Evolutionary conservation across 2,888 invertebrate genomes (phyloP), one percentile per base, ranked within the genome.

Genomic region (Apamea epomidion): DNA sequence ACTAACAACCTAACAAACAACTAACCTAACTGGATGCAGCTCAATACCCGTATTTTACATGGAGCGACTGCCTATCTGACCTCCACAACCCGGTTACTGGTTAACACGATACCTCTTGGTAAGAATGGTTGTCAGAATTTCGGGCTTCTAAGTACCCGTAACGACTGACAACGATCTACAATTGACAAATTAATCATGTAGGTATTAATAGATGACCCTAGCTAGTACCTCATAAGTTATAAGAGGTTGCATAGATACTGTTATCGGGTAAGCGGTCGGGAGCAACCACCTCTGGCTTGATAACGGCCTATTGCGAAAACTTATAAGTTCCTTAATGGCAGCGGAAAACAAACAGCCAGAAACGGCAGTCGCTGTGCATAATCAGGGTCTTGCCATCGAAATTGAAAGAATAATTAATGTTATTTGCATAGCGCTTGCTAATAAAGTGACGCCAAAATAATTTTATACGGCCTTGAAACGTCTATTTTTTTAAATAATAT

Each of bases 231-330:
- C 7, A n/a, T 37, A 21, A 7, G 16, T 85, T 25, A 32, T 48
- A 69, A 65, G 45, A 72, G n/a, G 32, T 14, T 32, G 12, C 32
- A 32, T 6, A 65, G 81, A 86, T 81, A 81, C 37, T 65, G 82
- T 74, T 83, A 83, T 83, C 82, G 60, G 60, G 25, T 51, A 51
- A 62, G 8, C 32, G 12, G 16, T 51, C 64, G 70, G 70, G 82
- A 65, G 86, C 86, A 81, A 81, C 74, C 81, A 85, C 81, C 74
- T 85, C 69, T 48, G 67, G 5, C 25, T 21, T 60, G 82, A 85
- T 85, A 74, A 65, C 58, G 32, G 18, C 25, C 58, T 78, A 51
- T 80, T 85, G 71, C 65, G 60, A 37, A 51, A 71, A 45, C 60
- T 29, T 42, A 37, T 37, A 0, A 25, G 37, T 85, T 64, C 81